Base-by-base conservation (phyloP, 2,888 invertebrate species). In the Meghimatium bilineatum region DNA sequence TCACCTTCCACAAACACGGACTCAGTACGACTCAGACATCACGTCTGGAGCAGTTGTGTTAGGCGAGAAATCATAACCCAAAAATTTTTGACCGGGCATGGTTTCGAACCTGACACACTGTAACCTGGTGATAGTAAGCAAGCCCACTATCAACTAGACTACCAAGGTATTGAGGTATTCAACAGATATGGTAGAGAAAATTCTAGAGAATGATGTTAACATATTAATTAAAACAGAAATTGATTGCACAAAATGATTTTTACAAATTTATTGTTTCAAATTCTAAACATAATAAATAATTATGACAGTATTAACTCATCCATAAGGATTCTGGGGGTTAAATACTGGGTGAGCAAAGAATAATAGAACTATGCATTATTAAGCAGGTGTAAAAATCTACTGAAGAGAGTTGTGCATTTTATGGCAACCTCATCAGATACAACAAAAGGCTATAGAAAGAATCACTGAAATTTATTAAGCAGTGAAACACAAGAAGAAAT, bases 211-310 rank as follows among this genome's bases (percentile, higher is more conserved):
- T 44, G 5, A 44, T 44, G 12, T 44, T 23, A 56, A 56, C 38
- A 71, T 38, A 44, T 5, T 8, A 12, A 44, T 44, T 23, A 56
- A 56, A 71, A 71, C 71, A 44, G 44, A 44, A 12, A 44, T 44
- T 44, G 12, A 12, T 44, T 44, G 44, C 12, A 36, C 38, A 23
- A 71, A 38, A 56, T 17, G 1, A 38, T 38, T 71, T 71, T 38
- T 1, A 36, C 36, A 23, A 36, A 36, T 71, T 71, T 71, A 71
- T 71, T 71, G 38, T 71, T 71, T 71, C 23, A 71, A 56, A 71
- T 38, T 71, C 71, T 71, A 71, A 71, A 71, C 36, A 69, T 71
- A 71, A 71, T 71, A 71, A 69, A 71, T 71, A 71, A 71, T 38
- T 3, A 38, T 38, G 20, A 71, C 71, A 71, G 36, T 71, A 71